These are phyloP conservation scores for Pammene fasciana DNA, from an alignment of 2,888 invertebrate genomes.

Conservation along the genomic window DNA sequence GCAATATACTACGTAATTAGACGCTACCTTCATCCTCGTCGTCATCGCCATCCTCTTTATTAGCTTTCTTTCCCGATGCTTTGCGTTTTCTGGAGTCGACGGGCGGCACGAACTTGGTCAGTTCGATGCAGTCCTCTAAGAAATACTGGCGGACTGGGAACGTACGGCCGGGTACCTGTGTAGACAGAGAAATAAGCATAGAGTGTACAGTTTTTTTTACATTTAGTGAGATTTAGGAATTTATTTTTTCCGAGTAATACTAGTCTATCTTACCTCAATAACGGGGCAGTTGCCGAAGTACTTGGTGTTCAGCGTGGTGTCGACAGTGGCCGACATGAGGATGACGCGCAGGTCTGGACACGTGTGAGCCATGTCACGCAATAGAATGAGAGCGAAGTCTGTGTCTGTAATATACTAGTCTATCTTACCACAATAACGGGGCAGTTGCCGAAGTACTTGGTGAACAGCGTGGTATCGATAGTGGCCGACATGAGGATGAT, in stretches of 20 bases:
- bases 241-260: too few species aligned
- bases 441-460: constrained; percentile 95
- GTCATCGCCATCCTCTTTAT: constrained; percentile 83
- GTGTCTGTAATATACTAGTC: constrained; percentile 88
- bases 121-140: constrained; percentile 95
- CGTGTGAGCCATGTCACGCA: constrained; percentile 96
- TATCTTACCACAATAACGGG: constrained; percentile 87
- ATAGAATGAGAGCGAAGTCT: constrained; percentile 96
- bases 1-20: not conserved
- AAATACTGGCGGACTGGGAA: constrained; percentile 96
- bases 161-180: constrained; percentile 90
- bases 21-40: constrained; percentile 79
- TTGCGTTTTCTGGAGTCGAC: constrained; percentile 89
- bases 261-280: constrained; percentile 69
- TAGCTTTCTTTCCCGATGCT: constrained; percentile 77
- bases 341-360: constrained; percentile 96
- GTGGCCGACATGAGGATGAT: constrained; percentile 99
- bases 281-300: constrained; percentile 97
- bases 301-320: constrained; percentile 94
- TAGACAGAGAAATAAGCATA: not conserved
- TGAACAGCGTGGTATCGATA: constrained; percentile 96
- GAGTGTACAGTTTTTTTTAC: too few species aligned
- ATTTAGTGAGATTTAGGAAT: too few species aligned
- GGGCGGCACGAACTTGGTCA: constrained; percentile 92
- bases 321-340: constrained; percentile 99